phyloP scores from a whole-genome alignment of 1,140 invertebrate species.

The Linepithema humile region DNA sequence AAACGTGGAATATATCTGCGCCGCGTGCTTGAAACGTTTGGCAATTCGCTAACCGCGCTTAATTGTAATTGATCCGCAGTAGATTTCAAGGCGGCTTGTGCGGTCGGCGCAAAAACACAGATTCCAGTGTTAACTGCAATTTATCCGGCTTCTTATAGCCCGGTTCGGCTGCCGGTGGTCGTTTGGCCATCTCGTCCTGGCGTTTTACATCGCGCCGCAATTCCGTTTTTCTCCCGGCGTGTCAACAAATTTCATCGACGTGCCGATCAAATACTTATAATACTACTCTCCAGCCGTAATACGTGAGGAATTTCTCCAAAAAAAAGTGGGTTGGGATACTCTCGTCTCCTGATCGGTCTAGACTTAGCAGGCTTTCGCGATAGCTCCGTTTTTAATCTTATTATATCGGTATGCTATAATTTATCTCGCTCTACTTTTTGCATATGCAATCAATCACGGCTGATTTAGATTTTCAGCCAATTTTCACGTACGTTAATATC shows the following conservation, averaged over 20 bases:
- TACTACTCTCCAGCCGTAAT: constrained; percentile 6
- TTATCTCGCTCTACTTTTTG: background rate
- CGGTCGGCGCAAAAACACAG: constrained; percentile 78
- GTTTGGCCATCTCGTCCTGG: constrained; percentile 24
- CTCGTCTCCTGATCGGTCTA: background rate
- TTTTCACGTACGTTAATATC: background rate
- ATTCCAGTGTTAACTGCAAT: constrained; percentile 84
- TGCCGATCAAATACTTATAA: constrained; percentile 70
- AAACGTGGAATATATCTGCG: constrained; percentile 76
- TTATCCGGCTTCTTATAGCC: constrained; percentile 78
- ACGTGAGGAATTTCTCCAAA: constrained; percentile 38
- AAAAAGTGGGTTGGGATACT: constrained; percentile 11
- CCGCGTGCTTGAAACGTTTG: constrained; percentile 79
- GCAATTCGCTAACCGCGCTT: constrained; percentile 84
- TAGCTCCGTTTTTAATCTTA: constrained; percentile 12
- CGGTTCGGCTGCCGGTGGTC: background rate
- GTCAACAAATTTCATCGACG: constrained; percentile 78
- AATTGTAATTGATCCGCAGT: constrained; percentile 84
- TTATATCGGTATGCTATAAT: background rate
- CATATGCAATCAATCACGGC: background rate
- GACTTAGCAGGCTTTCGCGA: background rate
- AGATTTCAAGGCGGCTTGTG: constrained; percentile 80
- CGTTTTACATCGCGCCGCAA: constrained; percentile 73
- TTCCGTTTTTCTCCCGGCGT: constrained; percentile 75
- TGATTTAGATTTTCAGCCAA: background rate